Percentiles rank a stretch among this genome's conserved stretches.
phyloP scores from a whole-genome alignment of 2,888 invertebrate species.

The Helleia helle region DNA sequence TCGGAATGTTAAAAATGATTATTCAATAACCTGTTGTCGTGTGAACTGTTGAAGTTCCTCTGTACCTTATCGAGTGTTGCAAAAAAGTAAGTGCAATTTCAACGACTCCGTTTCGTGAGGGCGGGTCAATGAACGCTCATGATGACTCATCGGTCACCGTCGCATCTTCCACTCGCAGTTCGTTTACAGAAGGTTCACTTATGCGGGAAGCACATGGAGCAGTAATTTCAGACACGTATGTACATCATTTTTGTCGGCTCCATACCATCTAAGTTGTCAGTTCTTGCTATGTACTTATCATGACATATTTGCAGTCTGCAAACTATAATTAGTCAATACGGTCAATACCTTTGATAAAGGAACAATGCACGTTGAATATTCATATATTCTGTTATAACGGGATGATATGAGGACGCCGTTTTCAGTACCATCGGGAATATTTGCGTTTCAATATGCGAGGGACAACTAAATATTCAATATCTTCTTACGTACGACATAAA shows the following conservation, averaged over 20 bases:
- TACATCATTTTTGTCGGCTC: neutral
- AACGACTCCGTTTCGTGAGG: constrained; percentile 39
- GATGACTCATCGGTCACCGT: constrained; percentile 47
- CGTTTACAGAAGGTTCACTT: constrained; percentile 22
- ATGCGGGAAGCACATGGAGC: constrained; percentile 28
- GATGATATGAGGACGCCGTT: constrained; percentile 35
- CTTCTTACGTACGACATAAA: neutral
- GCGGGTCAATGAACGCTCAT: constrained; percentile 54
- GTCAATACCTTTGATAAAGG: constrained; percentile 19
- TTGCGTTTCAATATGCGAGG: constrained; percentile 4
- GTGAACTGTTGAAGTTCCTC: neutral
- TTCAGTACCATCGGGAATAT: constrained; percentile 21
- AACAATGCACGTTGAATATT: constrained; percentile 40
- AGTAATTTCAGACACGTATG: constrained; percentile 15
- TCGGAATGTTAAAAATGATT: neutral
- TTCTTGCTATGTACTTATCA: neutral
- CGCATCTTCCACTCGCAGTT: constrained; percentile 32
- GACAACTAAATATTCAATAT: constrained; percentile 2
- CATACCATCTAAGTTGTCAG: neutral
- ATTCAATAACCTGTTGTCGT: constrained; percentile 4
- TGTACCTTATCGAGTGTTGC: constrained; percentile 17
- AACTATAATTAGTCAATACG: constrained; percentile 22
- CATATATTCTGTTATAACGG: constrained; percentile 33
- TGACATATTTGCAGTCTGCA: constrained; percentile 22
- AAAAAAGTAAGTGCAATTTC: constrained; percentile 37